These are phyloP conservation scores for Phrynosoma blainvillii DNA, from an alignment of 2,113 vertebrate genomes.

Conservation along the genomic window DNA sequence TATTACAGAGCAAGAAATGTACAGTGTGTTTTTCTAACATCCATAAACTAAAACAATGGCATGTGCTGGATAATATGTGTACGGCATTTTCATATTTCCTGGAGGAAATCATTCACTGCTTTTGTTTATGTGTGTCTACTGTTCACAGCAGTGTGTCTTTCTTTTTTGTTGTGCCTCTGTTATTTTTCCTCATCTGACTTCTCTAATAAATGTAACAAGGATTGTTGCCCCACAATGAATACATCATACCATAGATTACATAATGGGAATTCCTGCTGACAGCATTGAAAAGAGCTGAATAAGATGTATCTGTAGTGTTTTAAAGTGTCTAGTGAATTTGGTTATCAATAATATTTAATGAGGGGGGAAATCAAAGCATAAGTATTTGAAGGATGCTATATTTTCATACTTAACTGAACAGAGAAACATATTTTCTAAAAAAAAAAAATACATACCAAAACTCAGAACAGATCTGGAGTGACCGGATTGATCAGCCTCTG, in stretches of 20 bases:
- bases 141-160: not conserved
- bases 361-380: too few species aligned
- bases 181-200: not conserved
- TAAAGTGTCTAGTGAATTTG: not conserved
- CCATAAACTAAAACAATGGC: not conserved
- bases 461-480: conserved; percentile 65
- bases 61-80: too few species aligned
- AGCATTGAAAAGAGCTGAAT: not conserved
- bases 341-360: conserved; percentile 25
- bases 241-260: not conserved
- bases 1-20: not conserved
- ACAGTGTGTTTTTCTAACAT: not conserved
- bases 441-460: conserved; percentile 75
- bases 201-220: not conserved
- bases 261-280: not conserved
- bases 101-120: not conserved
- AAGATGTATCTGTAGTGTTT: not conserved
- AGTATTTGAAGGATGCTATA: not conserved
- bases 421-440: not conserved
- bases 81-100: not conserved
- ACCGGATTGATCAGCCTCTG: conserved; percentile 59
- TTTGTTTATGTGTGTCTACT: not conserved
- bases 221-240: not conserved
- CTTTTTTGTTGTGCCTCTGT: not conserved
- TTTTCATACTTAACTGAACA: not conserved